Evolutionary conservation across 2,888 invertebrate genomes (phyloP).

Genomic region (Archips crataeganus): DNA sequence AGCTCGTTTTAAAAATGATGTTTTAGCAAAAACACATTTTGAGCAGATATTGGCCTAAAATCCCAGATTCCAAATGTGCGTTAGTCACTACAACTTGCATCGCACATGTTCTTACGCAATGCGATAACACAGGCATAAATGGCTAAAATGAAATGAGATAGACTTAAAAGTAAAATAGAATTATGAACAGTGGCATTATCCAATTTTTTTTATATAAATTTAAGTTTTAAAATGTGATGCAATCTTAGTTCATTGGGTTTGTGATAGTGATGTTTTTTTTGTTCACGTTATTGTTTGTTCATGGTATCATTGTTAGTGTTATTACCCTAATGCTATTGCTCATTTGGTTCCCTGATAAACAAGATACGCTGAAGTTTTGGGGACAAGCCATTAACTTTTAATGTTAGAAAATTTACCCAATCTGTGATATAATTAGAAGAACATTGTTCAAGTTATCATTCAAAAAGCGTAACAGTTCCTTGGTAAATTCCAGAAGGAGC

Average conservation of each 20-base stretch:
- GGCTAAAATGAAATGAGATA: slow-evolving; percentile 18
- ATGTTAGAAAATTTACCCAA: too few relatives aligned
- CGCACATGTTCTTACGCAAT: slow-evolving; percentile 17
- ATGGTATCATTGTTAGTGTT: too few relatives aligned
- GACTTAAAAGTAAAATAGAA: too few relatives aligned
- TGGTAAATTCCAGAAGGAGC: slow-evolving; percentile 70
- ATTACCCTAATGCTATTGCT: too few relatives aligned
- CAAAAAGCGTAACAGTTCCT: neutral
- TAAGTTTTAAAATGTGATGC: neutral
- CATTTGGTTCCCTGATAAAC: too few relatives aligned
- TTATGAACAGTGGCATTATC: neutral
- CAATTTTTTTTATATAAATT: too few relatives aligned
- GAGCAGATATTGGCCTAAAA: neutral
- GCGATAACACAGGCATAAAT: slow-evolving; percentile 13
- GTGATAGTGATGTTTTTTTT: neutral
- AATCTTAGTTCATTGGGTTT: neutral
- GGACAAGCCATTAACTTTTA: too few relatives aligned
- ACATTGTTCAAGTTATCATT: neutral
- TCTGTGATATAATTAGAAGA: too few relatives aligned
- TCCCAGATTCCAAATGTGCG: slow-evolving; percentile 1
- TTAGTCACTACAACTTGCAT: slow-evolving; percentile 16
- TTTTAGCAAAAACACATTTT: neutral
- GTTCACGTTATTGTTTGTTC: too few relatives aligned
- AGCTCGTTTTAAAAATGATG: too few relatives aligned
- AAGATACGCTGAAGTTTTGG: too few relatives aligned